A percentile compares a stretch with the other conserved stretches of the same genome.
phyloP scores from a whole-genome alignment of 2,113 vertebrate species.

The Hippolais icterina region DNA sequence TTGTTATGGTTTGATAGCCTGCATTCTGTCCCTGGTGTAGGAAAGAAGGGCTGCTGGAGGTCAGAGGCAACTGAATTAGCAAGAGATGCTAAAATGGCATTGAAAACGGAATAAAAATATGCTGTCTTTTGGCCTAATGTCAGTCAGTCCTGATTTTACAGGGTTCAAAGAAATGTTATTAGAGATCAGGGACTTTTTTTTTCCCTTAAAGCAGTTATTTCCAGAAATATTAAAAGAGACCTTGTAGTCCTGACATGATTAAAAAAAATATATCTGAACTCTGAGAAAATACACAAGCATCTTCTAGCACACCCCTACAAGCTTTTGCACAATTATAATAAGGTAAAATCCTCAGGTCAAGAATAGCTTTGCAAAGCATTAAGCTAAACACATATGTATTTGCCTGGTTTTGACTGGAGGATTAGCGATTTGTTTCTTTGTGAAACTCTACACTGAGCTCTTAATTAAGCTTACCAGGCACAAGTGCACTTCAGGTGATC shows the following conservation, averaged over 20 bases:
- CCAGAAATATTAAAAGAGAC: background rate
- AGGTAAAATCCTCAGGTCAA: background rate
- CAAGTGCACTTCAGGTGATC: constrained; percentile 68
- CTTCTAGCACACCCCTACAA: background rate
- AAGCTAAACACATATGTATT: constrained; percentile 20
- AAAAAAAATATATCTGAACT: background rate
- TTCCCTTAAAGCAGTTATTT: background rate
- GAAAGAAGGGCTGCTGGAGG: background rate
- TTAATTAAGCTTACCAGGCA: constrained; percentile 60
- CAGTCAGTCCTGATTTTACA: background rate
- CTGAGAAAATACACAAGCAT: background rate
- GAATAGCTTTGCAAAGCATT: background rate
- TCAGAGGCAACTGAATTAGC: background rate
- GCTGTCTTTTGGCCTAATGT: background rate
- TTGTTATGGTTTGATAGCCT: background rate
- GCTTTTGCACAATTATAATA: background rate
- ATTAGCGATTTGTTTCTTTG: constrained; percentile 37
- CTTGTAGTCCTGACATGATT: background rate
- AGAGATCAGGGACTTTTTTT: background rate
- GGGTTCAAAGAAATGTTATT: background rate
- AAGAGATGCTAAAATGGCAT: background rate
- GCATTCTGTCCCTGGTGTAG: background rate
- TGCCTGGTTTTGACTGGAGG: constrained; percentile 30
- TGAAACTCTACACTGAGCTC: constrained; percentile 19
- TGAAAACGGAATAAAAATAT: background rate